Evolutionary conservation across 92 coral and sea anemone genomes (phyloP).

Genomic region (Desmophyllum pertusum): DNA sequence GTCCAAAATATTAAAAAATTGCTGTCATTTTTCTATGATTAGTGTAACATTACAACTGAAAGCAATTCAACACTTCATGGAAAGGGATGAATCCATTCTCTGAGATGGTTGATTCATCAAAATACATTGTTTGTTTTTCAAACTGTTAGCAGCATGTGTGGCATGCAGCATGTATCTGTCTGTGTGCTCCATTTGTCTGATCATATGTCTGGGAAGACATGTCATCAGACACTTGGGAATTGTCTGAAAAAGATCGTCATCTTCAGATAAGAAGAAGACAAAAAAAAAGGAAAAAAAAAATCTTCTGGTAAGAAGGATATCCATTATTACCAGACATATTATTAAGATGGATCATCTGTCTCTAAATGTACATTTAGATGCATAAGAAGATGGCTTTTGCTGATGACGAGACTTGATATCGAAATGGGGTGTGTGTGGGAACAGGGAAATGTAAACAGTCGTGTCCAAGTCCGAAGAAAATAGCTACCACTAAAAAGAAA

Average conservation of each 20-base stretch:
- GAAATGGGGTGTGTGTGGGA: background rate
- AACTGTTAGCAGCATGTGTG: background rate
- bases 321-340: background rate
- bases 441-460: background rate
- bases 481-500: background rate
- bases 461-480: background rate
- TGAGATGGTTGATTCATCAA: background rate
- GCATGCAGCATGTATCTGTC: background rate
- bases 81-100: background rate
- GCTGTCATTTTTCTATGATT: background rate
- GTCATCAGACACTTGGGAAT: background rate
- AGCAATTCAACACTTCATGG: too few species aligned
- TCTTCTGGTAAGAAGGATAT: background rate
- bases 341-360: constrained; percentile 5
- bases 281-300: too few species aligned
- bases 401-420: background rate
- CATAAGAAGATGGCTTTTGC: background rate
- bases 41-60: too few species aligned
- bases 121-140: background rate
- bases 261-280: background rate
- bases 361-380: background rate
- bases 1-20: too few species aligned
- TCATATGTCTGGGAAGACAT: background rate
- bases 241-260: background rate
- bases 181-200: background rate